Base-by-base conservation (phyloP, 2,888 invertebrate genomes). In the Pollenia amentaria region DNA sequence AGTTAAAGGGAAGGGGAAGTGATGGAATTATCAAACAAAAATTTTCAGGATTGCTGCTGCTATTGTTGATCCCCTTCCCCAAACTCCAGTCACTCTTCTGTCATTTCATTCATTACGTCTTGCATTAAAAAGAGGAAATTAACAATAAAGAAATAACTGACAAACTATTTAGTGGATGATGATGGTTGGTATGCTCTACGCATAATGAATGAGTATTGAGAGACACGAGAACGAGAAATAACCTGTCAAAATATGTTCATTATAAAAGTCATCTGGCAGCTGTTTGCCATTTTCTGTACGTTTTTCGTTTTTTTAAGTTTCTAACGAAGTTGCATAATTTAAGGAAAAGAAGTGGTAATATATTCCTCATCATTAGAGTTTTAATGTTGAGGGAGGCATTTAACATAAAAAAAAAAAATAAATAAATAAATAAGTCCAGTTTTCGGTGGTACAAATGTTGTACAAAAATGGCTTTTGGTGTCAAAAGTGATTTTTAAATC, bases 71-170 rank as follows among this genome's bases (percentile, higher is more conserved):
- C 29, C 11, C 14, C 18, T 55, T 16, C 40, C 6, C 40, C 38
- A 55, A 29, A 57, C 53, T 18, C 10, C 2, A 11, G 10, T 7
- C 11, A 11, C 21, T 14, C 8, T 16, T 53, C 7, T 18, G 11
- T 14, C 29, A 57, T 57, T 14, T 14, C 8, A 29, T 14, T 14
- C 8, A 29, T 57, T 69, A 70, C 60, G 53, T 60, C 60, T 57
- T 38, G 42, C 21, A 3, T 42, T 29, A 38, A 29, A 64, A 72
- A 62, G 18, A 72, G 57, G 42, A 82, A 62, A 53, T 51, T 11
- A 44, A 12, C 16, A 82, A 64, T 69, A 82, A 62, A 67, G 67
- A 53, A 79, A 84, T 84, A 51, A 78, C 78, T 84, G 83, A 78
- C 72, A 84, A 84, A 78, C 72, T 84, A 78, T 84, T 84, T 73